Evolutionary conservation across 2,113 vertebrate species (phyloP).

Genomic region (Poecilia latipinna): DNA sequence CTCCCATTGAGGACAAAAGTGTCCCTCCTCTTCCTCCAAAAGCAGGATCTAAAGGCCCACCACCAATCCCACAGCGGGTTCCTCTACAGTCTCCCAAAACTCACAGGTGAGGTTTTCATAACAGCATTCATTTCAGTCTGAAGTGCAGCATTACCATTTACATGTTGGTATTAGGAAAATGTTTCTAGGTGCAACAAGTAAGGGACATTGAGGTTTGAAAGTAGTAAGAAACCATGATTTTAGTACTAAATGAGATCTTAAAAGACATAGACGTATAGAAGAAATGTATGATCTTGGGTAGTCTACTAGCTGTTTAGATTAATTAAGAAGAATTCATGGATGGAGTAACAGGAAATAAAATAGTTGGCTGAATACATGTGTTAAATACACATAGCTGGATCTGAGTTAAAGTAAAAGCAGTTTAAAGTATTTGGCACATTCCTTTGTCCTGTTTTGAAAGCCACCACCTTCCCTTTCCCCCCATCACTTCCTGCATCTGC

Average conservation of each 20-base stretch:
- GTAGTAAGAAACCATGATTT: background rate
- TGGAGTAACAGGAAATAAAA: background rate
- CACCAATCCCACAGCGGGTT: slow-evolving; percentile 50
- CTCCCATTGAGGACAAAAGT: slow-evolving; percentile 4
- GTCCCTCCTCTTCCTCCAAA: slow-evolving; percentile 83
- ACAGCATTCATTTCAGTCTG: background rate
- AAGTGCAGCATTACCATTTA: background rate
- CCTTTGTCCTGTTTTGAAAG: background rate
- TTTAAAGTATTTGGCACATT: background rate
- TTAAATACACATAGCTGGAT: background rate
- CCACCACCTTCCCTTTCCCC: background rate
- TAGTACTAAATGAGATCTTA: background rate
- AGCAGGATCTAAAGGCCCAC: slow-evolving; percentile 61
- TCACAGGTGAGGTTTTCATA: slow-evolving; percentile 62
- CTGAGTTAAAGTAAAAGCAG: background rate
- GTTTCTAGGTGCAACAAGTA: background rate
- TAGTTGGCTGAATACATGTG: background rate
- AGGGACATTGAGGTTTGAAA: background rate
- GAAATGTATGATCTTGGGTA: background rate
- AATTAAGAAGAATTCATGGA: background rate
- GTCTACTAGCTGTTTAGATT: too few relatives aligned
- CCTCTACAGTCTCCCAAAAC: slow-evolving; percentile 49
- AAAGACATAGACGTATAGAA: background rate
- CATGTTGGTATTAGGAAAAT: too few relatives aligned
- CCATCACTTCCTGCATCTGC: background rate